phyloP scores from a whole-genome alignment of 2,113 vertebrate genomes.

The Scatophagus argus region DNA sequence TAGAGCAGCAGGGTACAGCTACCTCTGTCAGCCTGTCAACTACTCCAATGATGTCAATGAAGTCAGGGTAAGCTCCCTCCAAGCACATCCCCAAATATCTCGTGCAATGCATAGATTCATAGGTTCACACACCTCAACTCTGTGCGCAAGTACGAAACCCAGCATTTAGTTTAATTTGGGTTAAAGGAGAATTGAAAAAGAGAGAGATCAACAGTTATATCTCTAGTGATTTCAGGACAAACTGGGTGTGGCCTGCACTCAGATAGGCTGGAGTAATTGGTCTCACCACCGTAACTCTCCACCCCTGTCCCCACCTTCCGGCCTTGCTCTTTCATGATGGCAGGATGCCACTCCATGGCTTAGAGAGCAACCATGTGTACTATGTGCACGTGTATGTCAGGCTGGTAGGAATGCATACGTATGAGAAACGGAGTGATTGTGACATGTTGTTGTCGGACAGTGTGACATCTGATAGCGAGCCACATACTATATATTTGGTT shows the following conservation, averaged over 20 bases:
- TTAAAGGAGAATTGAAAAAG: not conserved
- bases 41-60: slow-evolving; percentile 96
- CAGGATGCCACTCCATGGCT: slow-evolving; percentile 28
- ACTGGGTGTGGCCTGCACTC: slow-evolving; percentile 31
- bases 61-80: slow-evolving; percentile 91
- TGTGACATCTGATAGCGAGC: not conserved
- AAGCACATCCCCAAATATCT: not conserved
- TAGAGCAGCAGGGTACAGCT: slow-evolving; percentile 95
- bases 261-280: slow-evolving; percentile 16
- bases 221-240: slow-evolving; percentile 41
- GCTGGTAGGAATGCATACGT: not conserved
- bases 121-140: too few relatives aligned
- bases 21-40: slow-evolving; percentile 96
- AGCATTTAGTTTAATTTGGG: not conserved
- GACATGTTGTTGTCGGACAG: not conserved
- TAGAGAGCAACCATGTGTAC: slow-evolving; percentile 29
- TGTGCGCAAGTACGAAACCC: not conserved
- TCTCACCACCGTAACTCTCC: slow-evolving; percentile 57
- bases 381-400: slow-evolving; percentile 14
- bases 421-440: not conserved
- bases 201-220: slow-evolving; percentile 3
- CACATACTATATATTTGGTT: not conserved
- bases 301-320: slow-evolving; percentile 34
- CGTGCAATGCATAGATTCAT: not conserved
- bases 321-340: slow-evolving; percentile 33